Percentiles rank a stretch among this genome's conserved stretches.
phyloP scores from a whole-genome alignment of 2,797 vertebrate genomes.

The Mormyrus proboscirostris region DNA sequence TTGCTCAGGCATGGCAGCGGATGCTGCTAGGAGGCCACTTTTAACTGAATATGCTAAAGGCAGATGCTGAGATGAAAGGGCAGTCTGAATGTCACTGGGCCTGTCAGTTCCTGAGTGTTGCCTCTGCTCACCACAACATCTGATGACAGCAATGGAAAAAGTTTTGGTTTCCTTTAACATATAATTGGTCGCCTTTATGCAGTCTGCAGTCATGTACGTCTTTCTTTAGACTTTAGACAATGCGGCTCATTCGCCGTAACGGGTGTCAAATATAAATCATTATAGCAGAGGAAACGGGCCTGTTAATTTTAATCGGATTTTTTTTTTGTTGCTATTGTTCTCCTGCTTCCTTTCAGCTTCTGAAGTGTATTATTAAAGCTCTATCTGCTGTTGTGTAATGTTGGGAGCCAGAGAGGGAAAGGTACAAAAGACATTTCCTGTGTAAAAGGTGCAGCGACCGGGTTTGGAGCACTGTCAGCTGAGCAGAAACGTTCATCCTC shows the following conservation, averaged over 20 bases:
- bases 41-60: constrained; percentile 80
- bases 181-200: constrained; percentile 79
- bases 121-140: constrained; percentile 74
- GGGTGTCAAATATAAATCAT: constrained; percentile 54
- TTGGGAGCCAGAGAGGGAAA: background rate
- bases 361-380: background rate
- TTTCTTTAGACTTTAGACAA: constrained; percentile 45
- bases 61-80: constrained; percentile 74
- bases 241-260: constrained; percentile 54
- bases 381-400: background rate
- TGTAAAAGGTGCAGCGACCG: background rate
- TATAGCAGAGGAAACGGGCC: constrained; percentile 38
- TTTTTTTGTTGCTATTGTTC: constrained; percentile 32
- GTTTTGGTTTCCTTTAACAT: constrained; percentile 78
- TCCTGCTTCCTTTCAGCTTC: background rate
- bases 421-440: background rate
- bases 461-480: background rate
- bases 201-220: constrained; percentile 62
- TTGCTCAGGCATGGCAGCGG: constrained; percentile 53
- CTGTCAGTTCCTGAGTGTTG: constrained; percentile 68
- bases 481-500: background rate
- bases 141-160: constrained; percentile 82
- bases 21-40: constrained; percentile 67
- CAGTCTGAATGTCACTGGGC: constrained; percentile 53
- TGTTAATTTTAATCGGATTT: constrained; percentile 42